Percentiles rank a stretch among this genome's conserved stretches.
These are phyloP conservation scores for Parazoanthus darwini DNA, from an alignment of 92 coral and sea anemone species.

Conservation along the genomic window DNA sequence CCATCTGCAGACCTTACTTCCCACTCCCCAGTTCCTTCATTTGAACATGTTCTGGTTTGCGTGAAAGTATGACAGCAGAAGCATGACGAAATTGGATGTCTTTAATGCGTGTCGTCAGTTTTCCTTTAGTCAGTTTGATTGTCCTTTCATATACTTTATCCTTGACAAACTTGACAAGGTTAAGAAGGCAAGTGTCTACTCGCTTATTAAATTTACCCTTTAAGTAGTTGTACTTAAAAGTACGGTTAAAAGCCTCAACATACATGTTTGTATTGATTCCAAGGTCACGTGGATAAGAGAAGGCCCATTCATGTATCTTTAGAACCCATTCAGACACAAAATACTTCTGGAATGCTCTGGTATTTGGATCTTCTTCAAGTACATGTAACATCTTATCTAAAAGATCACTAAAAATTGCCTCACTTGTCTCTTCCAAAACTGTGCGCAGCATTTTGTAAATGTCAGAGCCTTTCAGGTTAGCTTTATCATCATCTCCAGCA, in stretches of 20 bases:
- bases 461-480: conserved; percentile 35
- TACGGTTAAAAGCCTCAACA: conserved; percentile 51
- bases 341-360: conserved; percentile 38
- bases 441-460: conserved; percentile 59
- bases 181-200: conserved; percentile 50
- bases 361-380: conserved; percentile 8
- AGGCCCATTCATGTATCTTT: conserved; percentile 50
- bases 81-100: conserved; percentile 40
- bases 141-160: conserved; percentile 46
- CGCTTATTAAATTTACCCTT: conserved; percentile 55
- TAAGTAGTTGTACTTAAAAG: conserved; percentile 42
- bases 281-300: conserved; percentile 26
- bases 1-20: no score
- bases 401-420: conserved; percentile 36
- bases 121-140: conserved; percentile 54
- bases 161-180: conserved; percentile 21
- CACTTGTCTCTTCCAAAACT: conserved; percentile 54
- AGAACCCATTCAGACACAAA: conserved; percentile 55
- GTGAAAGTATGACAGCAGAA: conserved; percentile 25
- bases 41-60: conserved; percentile 4
- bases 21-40: no score
- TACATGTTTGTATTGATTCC: conserved; percentile 59
- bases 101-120: conserved; percentile 10
- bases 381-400: conserved; percentile 22
- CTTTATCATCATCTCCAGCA: conserved; percentile 10